Percentiles rank a stretch among this genome's conserved stretches.
These are phyloP conservation scores for Lethenteron camtschaticum DNA, from an alignment of 2,113 vertebrate species.

Conservation along the genomic window DNA sequence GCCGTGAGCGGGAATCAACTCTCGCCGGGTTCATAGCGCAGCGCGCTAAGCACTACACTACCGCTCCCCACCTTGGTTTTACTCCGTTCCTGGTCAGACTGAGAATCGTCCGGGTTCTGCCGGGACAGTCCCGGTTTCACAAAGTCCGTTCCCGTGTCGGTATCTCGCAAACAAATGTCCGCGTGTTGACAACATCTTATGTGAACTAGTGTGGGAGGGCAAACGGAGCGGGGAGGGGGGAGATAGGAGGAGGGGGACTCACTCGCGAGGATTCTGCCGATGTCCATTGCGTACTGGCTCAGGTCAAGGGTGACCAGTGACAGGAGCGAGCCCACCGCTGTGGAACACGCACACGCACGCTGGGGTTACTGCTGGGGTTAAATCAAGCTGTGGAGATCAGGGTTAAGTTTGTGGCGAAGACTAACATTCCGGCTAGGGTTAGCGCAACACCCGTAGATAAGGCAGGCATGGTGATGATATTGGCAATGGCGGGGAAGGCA, in stretches of 20 bases:
- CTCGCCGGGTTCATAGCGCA: too few species aligned
- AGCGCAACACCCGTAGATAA: too few species aligned
- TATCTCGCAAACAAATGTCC: not conserved
- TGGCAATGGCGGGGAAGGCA: too few species aligned
- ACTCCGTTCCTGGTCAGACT: not conserved
- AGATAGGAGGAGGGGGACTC: slow-evolving; percentile 18
- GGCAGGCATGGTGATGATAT: too few species aligned
- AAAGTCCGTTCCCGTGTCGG: not conserved
- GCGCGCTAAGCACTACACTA: too few species aligned
- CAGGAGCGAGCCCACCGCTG: slow-evolving; percentile 60
- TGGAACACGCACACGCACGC: not conserved
- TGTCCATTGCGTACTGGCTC: slow-evolving; percentile 76
- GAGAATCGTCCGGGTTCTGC: not conserved
- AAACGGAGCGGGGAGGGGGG: not conserved
- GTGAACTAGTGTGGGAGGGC: not conserved
- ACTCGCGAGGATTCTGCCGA: slow-evolving; percentile 72
- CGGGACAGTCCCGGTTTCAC: not conserved
- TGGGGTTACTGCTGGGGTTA: too few species aligned
- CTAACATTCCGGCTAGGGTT: too few species aligned
- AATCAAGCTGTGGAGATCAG: too few species aligned
- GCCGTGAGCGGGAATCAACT: too few species aligned
- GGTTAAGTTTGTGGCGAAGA: too few species aligned
- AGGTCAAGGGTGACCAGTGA: slow-evolving; percentile 71
- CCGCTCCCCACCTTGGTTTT: too few species aligned
- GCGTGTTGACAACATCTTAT: not conserved